Percentiles rank a stretch among this genome's conserved stretches.
Evolutionary conservation across 1,140 invertebrate genomes (phyloP).

Genomic region (Heterodera carotae): DNA sequence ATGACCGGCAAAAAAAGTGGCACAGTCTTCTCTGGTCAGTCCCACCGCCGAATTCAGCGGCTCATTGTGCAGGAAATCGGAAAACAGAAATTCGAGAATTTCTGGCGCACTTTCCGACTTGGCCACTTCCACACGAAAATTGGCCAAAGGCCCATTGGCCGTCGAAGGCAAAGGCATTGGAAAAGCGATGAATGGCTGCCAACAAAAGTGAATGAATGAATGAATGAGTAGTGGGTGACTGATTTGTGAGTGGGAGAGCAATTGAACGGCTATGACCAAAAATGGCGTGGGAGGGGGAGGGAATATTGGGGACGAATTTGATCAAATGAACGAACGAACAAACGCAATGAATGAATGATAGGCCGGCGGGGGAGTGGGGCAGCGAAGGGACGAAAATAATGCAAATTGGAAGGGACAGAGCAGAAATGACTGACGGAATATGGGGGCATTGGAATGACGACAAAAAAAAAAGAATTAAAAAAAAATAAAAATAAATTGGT

Average conservation of each 20-base stretch:
- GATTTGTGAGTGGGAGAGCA: background rate
- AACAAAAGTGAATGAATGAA: background rate
- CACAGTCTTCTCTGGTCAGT: constrained; percentile 30
- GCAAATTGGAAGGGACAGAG: too few relatives aligned
- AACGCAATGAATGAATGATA: too few relatives aligned
- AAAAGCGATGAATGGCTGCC: background rate
- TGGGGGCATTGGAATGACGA: too few relatives aligned
- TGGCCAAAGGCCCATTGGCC: constrained; percentile 10
- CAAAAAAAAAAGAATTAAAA: too few relatives aligned
- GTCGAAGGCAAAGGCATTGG: background rate
- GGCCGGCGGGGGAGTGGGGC: too few relatives aligned
- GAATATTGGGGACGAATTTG: too few relatives aligned
- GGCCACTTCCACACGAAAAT: constrained; percentile 33
- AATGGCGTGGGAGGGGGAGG: background rate
- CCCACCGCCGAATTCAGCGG: constrained; percentile 39
- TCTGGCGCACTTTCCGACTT: constrained; percentile 29
- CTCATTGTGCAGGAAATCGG: constrained; percentile 37
- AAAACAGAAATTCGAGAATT: constrained; percentile 41
- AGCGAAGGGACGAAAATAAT: too few relatives aligned
- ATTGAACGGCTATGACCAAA: background rate
- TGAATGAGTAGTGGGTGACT: too few relatives aligned
- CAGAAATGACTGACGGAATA: too few relatives aligned
- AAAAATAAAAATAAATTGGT: too few relatives aligned
- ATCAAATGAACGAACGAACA: too few relatives aligned
- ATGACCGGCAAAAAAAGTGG: constrained; percentile 33